These are phyloP conservation scores for Catostomus latipinnis DNA, from an alignment of 2,797 vertebrate genomes.

Conservation along the genomic window DNA sequence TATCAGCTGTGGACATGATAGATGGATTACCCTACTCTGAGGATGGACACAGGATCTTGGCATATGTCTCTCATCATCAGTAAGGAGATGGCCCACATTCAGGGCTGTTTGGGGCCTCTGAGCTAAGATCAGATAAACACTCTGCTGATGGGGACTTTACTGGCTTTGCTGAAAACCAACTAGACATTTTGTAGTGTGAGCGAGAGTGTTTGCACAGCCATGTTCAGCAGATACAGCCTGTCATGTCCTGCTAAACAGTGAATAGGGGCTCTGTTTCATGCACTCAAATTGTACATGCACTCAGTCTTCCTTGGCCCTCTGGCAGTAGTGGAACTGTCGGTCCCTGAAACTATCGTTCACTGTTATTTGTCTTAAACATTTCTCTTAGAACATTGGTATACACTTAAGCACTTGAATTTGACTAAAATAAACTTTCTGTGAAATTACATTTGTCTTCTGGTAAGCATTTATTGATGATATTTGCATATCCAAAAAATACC, in stretches of 20 bases:
- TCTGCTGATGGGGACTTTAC: slow-evolving; percentile 57
- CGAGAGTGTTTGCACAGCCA: slow-evolving; percentile 29
- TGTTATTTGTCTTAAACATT: slow-evolving; percentile 46
- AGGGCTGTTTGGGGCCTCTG: slow-evolving; percentile 55
- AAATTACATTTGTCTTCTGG: neutral
- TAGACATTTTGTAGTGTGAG: slow-evolving; percentile 23
- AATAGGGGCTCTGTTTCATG: slow-evolving; percentile 53
- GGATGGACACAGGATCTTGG: slow-evolving; percentile 57
- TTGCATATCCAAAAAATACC: neutral
- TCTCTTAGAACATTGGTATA: slow-evolving; percentile 25
- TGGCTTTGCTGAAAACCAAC: slow-evolving; percentile 59
- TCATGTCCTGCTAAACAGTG: slow-evolving; percentile 39
- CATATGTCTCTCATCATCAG: slow-evolving; percentile 63
- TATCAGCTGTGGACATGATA: slow-evolving; percentile 59
- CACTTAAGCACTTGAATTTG: slow-evolving; percentile 1
- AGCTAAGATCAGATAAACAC: slow-evolving; percentile 70
- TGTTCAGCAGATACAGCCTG: slow-evolving; percentile 41
- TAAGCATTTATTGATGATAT: neutral
- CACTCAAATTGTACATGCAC: slow-evolving; percentile 25
- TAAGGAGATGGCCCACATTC: slow-evolving; percentile 59
- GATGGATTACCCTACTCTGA: slow-evolving; percentile 65
- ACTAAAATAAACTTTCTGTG: neutral
- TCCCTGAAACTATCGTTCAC: slow-evolving; percentile 10
- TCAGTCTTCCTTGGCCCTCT: slow-evolving; percentile 35
- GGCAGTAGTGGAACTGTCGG: slow-evolving; percentile 21